Percentiles rank a stretch among this genome's conserved stretches.
Evolutionary conservation across 2,797 vertebrate species (phyloP).

Genomic region (Percopsis omiscomaycus): DNA sequence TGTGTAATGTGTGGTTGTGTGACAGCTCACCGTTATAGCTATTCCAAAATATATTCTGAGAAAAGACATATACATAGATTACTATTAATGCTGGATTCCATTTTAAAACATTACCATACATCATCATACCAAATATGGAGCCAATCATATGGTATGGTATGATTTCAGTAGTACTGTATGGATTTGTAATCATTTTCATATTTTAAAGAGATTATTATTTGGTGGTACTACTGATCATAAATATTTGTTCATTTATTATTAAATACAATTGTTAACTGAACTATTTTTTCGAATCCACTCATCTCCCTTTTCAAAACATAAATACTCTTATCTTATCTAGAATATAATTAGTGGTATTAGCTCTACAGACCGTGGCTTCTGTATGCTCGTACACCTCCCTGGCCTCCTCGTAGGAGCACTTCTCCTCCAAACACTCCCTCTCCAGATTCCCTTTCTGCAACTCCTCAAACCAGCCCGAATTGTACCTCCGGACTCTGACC

Average conservation of each 20-base stretch:
- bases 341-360: not conserved
- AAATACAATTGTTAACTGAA: too few species aligned
- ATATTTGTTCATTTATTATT: too few species aligned
- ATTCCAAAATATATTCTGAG: conserved; percentile 79
- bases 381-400: conserved; percentile 84
- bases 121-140: too few species aligned
- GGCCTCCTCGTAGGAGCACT: conserved; percentile 89
- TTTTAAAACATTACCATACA: too few species aligned
- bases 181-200: not conserved
- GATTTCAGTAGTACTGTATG: too few species aligned
- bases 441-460: conserved; percentile 83
- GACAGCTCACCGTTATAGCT: conserved; percentile 65
- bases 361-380: conserved; percentile 64
- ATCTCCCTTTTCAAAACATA: too few species aligned
- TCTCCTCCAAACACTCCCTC: conserved; percentile 90
- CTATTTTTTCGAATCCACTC: too few species aligned
- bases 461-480: conserved; percentile 86
- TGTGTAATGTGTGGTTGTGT: not conserved
- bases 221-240: too few species aligned
- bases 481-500: conserved; percentile 76
- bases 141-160: too few species aligned
- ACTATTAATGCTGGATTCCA: too few species aligned
- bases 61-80: conserved; percentile 22
- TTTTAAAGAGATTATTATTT: too few species aligned
- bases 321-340: not conserved